phyloP scores from a whole-genome alignment of 2,888 invertebrate genomes.

The Morinoia aosen region DNA sequence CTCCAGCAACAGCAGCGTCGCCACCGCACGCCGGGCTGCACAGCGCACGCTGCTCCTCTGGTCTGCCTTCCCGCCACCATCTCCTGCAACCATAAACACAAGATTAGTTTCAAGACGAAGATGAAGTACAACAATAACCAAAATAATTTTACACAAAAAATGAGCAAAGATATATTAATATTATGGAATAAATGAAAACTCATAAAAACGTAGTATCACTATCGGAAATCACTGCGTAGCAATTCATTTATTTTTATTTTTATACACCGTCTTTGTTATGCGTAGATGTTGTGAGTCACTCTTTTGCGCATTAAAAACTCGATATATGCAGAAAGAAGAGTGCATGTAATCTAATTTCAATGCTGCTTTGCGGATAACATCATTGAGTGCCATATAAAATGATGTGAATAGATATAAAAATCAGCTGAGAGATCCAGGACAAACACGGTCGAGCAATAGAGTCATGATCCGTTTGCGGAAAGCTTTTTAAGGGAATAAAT shows the following conservation, averaged over 20 bases:
- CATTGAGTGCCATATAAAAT: no score
- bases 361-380: no score
- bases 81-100: background rate
- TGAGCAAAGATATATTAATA: background rate
- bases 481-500: background rate
- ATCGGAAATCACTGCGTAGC: no score
- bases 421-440: no score
- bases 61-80: background rate
- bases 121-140: no score
- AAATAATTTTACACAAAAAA: no score
- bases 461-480: background rate
- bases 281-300: no score
- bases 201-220: background rate
- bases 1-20: background rate
- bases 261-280: background rate
- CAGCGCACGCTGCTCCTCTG: background rate
- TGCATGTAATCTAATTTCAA: no score
- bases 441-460: background rate
- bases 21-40: slow-evolving; percentile 26
- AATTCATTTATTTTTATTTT: background rate
- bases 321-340: no score
- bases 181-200: background rate
- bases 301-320: no score
- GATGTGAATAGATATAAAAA: no score
- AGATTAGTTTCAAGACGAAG: no score